Evolutionary conservation across 2,888 invertebrate genomes (phyloP).

Genomic region (Cosmia trapezina): DNA sequence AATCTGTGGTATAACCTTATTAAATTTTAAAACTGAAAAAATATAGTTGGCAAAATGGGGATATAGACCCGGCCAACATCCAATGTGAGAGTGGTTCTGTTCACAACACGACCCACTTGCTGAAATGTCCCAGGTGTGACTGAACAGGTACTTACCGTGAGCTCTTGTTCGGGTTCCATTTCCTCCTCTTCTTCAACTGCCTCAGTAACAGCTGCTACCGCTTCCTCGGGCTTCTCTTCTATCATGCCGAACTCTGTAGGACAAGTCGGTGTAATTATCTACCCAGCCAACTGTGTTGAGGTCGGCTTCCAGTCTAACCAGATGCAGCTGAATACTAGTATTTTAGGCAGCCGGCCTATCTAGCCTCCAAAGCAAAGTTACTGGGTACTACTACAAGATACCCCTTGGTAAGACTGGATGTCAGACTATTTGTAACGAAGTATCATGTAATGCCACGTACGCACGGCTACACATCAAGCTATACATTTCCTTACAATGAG

Average conservation of each 20-base stretch:
- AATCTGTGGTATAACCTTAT: background rate
- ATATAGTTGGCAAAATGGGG: rapidly evolving
- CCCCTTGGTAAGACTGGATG: background rate
- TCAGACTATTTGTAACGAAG: background rate
- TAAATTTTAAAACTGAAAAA: background rate
- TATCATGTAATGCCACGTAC: background rate
- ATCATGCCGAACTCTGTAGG: constrained; percentile 71
- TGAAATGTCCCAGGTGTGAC: background rate
- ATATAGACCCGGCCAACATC: background rate
- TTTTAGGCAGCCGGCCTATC: background rate
- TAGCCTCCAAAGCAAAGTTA: background rate
- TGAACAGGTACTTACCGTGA: constrained; percentile 75
- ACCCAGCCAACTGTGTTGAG: background rate
- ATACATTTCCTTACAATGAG: too few species aligned
- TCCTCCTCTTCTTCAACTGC: constrained; percentile 76
- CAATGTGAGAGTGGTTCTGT: background rate
- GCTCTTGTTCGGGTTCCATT: constrained; percentile 77
- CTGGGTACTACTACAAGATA: background rate
- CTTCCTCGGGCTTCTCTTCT: constrained; percentile 61
- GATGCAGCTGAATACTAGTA: background rate
- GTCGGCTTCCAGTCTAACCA: background rate
- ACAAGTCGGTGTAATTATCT: background rate
- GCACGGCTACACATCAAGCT: too few species aligned
- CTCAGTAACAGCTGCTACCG: constrained; percentile 56
- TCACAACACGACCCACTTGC: background rate